Percentiles rank a stretch among this genome's conserved stretches.
Conservation (phyloP, 2,113 vertebrate species). For the Indri indri region DNA sequence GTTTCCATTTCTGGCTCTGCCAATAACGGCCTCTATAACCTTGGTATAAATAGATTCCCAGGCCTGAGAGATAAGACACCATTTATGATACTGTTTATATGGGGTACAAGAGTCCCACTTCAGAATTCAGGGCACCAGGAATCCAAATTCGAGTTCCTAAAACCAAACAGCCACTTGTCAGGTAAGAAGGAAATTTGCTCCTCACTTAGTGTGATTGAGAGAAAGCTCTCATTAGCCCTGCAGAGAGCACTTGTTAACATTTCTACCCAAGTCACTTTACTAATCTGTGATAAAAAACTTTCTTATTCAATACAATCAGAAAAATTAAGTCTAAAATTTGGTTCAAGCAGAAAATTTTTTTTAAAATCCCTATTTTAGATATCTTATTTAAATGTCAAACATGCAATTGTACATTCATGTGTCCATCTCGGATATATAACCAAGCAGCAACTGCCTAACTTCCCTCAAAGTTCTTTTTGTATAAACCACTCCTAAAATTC, state of each 20-base stretch:
- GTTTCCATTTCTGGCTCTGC: neutral
- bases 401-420: neutral
- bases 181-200: neutral
- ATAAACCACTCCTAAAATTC: neutral
- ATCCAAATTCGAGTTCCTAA: neutral
- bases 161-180: neutral
- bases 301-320: neutral
- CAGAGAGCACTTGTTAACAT: neutral
- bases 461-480: slow-evolving; percentile 30
- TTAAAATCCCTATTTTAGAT: neutral
- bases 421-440: neutral
- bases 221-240: neutral
- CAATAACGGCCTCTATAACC: neutral
- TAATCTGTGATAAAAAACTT: neutral
- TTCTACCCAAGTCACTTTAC: neutral
- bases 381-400: slow-evolving; percentile 40
- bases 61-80: neutral
- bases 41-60: neutral
- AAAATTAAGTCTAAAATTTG: neutral
- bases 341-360: neutral
- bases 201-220: neutral
- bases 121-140: neutral
- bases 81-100: neutral
- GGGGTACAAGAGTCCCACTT: neutral
- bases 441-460: neutral